Percentiles rank a stretch among this genome's conserved stretches.
Conservation (phyloP, 23 tunicate genomes). For the Pegea sp. region DNA sequence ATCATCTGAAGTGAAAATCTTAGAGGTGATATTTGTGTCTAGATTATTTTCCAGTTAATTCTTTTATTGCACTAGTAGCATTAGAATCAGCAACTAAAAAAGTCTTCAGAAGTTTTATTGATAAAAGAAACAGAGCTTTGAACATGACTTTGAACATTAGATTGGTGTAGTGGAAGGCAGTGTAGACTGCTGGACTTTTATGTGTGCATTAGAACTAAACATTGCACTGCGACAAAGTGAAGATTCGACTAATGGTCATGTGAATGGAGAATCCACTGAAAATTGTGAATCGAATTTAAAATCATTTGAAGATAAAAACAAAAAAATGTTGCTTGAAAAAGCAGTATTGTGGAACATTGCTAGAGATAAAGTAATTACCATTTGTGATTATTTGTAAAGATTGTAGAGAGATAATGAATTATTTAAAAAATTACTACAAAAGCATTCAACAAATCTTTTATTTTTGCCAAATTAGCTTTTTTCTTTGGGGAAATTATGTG, state of each 20-base stretch:
- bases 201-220: constrained; percentile 62
- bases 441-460: constrained; percentile 3
- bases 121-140: too few relatives aligned
- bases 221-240: constrained; percentile 17
- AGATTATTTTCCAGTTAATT: too few relatives aligned
- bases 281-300: not conserved
- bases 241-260: constrained; percentile 1
- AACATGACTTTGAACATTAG: too few relatives aligned
- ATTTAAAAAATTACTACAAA: too few relatives aligned
- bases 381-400: not conserved
- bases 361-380: constrained; percentile 24
- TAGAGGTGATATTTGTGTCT: constrained; percentile 24
- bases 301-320: constrained; percentile 7
- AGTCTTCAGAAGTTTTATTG: too few relatives aligned
- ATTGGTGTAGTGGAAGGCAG: constrained; percentile 37
- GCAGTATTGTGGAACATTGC: constrained; percentile 82
- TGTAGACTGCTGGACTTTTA: constrained; percentile 73
- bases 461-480: too few relatives aligned
- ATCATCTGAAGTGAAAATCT: constrained; percentile 41
- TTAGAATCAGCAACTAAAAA: too few relatives aligned
- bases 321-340: constrained; percentile 42
- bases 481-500: constrained; percentile 45
- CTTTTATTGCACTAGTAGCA: too few relatives aligned
- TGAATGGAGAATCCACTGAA: not conserved
- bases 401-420: not conserved